These are phyloP conservation scores for Taphrorychus bicolor DNA, from an alignment of 2,888 invertebrate species.

Conservation along the genomic window DNA sequence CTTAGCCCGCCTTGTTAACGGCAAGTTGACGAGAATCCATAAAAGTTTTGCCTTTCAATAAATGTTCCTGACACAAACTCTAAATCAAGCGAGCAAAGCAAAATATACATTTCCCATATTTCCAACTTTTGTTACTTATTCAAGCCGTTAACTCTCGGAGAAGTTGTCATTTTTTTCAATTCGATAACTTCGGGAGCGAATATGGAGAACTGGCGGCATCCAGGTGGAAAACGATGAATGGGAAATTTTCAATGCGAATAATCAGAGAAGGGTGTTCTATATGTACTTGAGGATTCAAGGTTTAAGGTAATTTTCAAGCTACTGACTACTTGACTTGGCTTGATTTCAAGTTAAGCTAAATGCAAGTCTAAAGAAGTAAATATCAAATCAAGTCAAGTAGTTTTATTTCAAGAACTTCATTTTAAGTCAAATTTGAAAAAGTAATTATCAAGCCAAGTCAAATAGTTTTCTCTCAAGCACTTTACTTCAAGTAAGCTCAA, in stretches of 20 bases:
- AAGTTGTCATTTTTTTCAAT: conserved; percentile 9
- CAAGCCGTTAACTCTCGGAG: conserved; percentile 12
- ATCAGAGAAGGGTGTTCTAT: neutral
- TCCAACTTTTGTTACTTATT: conserved; percentile 27
- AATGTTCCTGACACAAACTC: conserved; percentile 25
- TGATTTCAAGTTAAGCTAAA: too few species aligned
- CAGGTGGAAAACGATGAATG: neutral
- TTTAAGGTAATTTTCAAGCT: too few species aligned
- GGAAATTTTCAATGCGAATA: conserved; percentile 1
- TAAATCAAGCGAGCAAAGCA: conserved; percentile 25
- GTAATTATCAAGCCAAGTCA: too few species aligned
- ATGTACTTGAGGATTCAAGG: too few species aligned
- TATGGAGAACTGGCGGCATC: too few species aligned
- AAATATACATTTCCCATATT: conserved; percentile 31
- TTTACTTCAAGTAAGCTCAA: too few species aligned
- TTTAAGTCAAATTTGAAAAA: too few species aligned
- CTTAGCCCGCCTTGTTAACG: neutral
- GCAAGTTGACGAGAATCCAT: neutral
- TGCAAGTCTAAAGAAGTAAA: too few species aligned
- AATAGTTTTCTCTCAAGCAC: too few species aligned
- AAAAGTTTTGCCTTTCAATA: conserved; percentile 13
- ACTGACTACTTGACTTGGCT: too few species aligned
- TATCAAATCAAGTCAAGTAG: too few species aligned
- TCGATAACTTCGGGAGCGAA: conserved; percentile 8
- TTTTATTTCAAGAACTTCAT: too few species aligned